Percentiles rank a stretch among this genome's conserved stretches.
These are phyloP conservation scores for Heliconius ismenius DNA, from an alignment of 2,888 invertebrate species.

Conservation along the genomic window DNA sequence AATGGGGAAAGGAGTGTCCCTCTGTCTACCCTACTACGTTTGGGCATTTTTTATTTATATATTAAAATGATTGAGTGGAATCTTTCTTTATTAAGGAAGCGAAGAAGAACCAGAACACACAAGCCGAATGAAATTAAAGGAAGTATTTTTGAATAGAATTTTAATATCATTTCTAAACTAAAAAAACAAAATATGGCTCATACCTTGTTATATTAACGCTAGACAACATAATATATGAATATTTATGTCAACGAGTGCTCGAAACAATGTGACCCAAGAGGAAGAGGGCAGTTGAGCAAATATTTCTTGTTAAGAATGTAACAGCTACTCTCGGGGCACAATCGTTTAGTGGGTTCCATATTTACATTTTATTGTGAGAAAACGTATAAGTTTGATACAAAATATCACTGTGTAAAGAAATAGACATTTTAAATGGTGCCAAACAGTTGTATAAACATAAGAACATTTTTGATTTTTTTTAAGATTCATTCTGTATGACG, in stretches of 20 bases:
- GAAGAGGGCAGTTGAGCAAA: slow-evolving; percentile 74
- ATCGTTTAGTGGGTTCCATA: slow-evolving; percentile 22
- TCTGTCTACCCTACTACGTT: too few species aligned
- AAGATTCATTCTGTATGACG: background rate
- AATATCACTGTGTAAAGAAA: background rate
- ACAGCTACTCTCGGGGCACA: slow-evolving; percentile 35
- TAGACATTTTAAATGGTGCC: background rate
- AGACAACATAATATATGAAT: slow-evolving; percentile 25
- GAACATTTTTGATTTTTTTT: background rate
- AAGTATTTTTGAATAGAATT: background rate
- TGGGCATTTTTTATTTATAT: background rate
- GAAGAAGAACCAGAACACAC: too few species aligned
- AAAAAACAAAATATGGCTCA: background rate
- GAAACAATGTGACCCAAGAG: slow-evolving; percentile 49
- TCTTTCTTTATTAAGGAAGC: background rate
- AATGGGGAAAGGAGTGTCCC: too few species aligned
- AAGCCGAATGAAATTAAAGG: too few species aligned
- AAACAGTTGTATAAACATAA: background rate
- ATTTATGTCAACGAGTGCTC: slow-evolving; percentile 23
- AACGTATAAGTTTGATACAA: background rate
- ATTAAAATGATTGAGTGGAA: background rate
- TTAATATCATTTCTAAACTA: background rate
- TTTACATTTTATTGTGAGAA: slow-evolving; percentile 18
- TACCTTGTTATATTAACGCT: slow-evolving; percentile 15
- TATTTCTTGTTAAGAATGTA: slow-evolving; percentile 45